phyloP scores from a whole-genome alignment of 2,113 vertebrate genomes.

The Pedionomus torquatus region DNA sequence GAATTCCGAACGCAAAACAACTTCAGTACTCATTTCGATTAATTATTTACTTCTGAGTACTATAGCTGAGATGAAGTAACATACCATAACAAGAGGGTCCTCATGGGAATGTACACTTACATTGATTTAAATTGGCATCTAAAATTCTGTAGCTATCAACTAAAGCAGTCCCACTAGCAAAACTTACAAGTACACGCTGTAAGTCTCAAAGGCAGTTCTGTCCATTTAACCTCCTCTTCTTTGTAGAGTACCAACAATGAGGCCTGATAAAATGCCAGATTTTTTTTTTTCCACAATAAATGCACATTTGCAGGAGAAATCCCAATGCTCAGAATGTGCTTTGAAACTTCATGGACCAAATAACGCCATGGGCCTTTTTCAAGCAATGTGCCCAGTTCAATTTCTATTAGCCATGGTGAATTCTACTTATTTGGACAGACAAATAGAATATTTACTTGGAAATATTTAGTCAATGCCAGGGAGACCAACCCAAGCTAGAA shows the following conservation, averaged over 20 bases:
- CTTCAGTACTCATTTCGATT: neutral
- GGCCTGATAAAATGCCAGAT: neutral
- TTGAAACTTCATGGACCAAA: neutral
- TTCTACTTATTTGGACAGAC: neutral
- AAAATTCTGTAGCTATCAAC: neutral
- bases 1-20: neutral
- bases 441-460: neutral
- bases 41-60: neutral
- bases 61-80: neutral
- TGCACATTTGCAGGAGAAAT: neutral
- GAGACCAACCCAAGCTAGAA: neutral
- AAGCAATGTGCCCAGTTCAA: neutral
- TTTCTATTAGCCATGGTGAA: neutral
- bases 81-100: neutral
- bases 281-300: neutral
- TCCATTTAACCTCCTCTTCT: neutral
- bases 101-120: rapidly evolving
- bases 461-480: neutral
- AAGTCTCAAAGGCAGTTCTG: neutral
- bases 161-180: neutral
- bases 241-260: neutral
- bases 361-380: neutral
- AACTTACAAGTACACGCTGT: neutral
- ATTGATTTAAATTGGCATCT: neutral
- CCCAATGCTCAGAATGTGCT: neutral